Conservation (phyloP, 2,888 invertebrate genomes). For the Hemicrepidius hirtus region DNA sequence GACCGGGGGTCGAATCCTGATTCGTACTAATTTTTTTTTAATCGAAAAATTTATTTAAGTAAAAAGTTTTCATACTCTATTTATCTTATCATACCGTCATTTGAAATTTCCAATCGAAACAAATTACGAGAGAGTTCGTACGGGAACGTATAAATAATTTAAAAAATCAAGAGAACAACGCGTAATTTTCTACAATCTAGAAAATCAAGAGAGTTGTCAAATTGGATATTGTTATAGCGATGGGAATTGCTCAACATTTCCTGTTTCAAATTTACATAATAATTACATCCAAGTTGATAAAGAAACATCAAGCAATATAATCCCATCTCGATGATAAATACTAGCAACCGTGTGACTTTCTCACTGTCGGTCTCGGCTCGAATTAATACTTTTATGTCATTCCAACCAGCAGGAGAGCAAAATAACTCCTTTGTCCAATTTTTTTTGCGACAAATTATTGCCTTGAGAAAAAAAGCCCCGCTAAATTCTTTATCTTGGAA, state of each 20-base stretch:
- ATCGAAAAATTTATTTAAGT: too few relatives aligned
- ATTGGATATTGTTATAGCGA: conserved; percentile 38
- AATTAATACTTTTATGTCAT: neutral
- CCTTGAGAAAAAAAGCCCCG: conserved; percentile 11
- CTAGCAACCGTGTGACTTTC: conserved; percentile 12
- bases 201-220: conserved; percentile 25
- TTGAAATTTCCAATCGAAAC: too few relatives aligned
- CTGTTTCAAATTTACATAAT: conserved; percentile 40
- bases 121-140: too few relatives aligned
- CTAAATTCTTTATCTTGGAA: conserved; percentile 37
- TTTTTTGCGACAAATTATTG: neutral
- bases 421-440: neutral
- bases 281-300: conserved; percentile 41
- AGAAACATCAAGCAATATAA: conserved; percentile 28
- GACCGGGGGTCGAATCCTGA: too few relatives aligned
- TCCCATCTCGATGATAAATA: conserved; percentile 18
- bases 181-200: neutral
- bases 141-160: too few relatives aligned
- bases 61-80: too few relatives aligned
- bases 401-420: neutral
- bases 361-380: neutral
- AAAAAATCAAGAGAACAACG: too few relatives aligned
- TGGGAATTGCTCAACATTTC: conserved; percentile 36
- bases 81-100: too few relatives aligned
- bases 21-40: too few relatives aligned